Evolutionary conservation across 2,113 vertebrate species (phyloP).

Genomic region (Hyperoodon ampullatus): DNA sequence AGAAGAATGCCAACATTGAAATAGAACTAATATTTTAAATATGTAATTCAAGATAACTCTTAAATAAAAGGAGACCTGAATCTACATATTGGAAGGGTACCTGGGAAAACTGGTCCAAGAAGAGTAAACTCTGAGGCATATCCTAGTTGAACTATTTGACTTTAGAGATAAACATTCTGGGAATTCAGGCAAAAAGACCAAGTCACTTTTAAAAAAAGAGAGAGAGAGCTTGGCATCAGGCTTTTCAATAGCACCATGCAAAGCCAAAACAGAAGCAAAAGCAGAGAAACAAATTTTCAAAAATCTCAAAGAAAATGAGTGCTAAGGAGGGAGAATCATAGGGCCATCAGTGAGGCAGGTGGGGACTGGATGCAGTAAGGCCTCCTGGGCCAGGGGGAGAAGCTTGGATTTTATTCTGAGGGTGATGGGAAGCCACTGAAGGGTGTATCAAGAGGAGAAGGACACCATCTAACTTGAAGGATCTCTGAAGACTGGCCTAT

Average conservation of each 20-base stretch:
- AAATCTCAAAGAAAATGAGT: background rate
- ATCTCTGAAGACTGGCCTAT: background rate
- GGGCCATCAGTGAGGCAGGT: too few species aligned
- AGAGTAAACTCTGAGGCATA: background rate
- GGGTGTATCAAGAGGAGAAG: background rate
- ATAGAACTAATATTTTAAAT: background rate
- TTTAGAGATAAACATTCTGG: background rate
- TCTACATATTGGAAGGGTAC: background rate
- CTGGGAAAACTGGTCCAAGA: background rate
- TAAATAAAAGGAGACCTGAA: background rate
- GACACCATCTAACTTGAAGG: background rate
- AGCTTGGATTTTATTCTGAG: background rate
- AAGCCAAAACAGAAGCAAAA: slow-evolving; percentile 8
- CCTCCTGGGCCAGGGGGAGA: too few species aligned
- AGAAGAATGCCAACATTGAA: background rate
- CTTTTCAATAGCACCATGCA: background rate
- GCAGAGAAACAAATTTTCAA: background rate
- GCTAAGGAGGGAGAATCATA: rapidly evolving
- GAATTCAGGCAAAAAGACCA: background rate
- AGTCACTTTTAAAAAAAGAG: background rate
- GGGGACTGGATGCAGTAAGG: too few species aligned
- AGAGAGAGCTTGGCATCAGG: background rate
- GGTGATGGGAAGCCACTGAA: background rate
- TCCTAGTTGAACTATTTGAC: background rate
- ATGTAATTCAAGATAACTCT: background rate